These are phyloP conservation scores for Pocillopora verrucosa DNA, from an alignment of 64 coral and sea anemone species.

Conservation along the genomic window DNA sequence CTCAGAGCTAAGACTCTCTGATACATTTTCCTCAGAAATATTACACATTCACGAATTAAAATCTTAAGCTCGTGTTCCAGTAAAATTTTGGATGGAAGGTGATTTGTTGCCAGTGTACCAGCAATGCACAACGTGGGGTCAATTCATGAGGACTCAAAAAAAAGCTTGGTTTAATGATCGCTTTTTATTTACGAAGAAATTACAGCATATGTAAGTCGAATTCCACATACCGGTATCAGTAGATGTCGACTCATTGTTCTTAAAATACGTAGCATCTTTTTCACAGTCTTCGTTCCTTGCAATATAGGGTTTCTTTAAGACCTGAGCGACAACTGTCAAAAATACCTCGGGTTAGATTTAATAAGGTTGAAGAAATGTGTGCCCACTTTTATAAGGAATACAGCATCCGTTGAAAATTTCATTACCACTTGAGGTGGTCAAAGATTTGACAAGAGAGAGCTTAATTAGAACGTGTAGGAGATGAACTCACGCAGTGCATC, in stretches of 20 bases:
- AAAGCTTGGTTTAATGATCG: neutral
- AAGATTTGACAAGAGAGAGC: neutral
- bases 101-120: too few relatives aligned
- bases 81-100: too few relatives aligned
- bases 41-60: too few relatives aligned
- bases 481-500: conserved; percentile 52
- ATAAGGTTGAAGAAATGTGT: neutral
- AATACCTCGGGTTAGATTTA: neutral
- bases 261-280: neutral
- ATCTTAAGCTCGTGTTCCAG: too few relatives aligned
- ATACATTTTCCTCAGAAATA: too few relatives aligned
- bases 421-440: neutral
- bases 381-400: neutral
- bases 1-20: too few relatives aligned
- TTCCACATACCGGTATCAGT: neutral
- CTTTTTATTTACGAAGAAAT: too few relatives aligned
- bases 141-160: neutral
- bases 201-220: neutral
- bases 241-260: neutral
- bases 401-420: neutral
- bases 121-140: too few relatives aligned
- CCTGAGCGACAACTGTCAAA: conserved; percentile 30
- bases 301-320: conserved; percentile 30
- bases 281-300: neutral
- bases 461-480: neutral